Evolutionary conservation across 1,140 invertebrate species (phyloP).

Genomic region (Atta colombica): DNA sequence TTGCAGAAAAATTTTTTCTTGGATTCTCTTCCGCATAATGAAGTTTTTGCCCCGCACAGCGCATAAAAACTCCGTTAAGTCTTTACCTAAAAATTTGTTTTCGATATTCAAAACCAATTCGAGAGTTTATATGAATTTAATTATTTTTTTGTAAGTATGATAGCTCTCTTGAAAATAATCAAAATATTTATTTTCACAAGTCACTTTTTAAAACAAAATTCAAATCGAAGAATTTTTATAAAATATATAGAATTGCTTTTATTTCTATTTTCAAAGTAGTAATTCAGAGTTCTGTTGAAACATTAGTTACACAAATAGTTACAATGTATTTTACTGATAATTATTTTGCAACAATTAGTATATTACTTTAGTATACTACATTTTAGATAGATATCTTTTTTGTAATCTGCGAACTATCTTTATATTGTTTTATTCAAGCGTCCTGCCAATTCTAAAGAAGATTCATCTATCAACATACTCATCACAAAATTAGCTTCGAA

Average conservation of each 20-base stretch:
- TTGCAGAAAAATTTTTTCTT: neutral
- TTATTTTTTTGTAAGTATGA: neutral
- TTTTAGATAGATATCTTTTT: neutral
- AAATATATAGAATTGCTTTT: neutral
- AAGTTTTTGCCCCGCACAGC: neutral
- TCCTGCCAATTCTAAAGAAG: neutral
- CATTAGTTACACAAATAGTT: neutral
- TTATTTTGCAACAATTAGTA: neutral
- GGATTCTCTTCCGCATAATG: neutral
- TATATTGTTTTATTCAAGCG: neutral
- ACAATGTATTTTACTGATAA: neutral
- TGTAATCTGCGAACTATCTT: neutral
- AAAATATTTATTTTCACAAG: neutral
- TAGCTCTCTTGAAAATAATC: neutral
- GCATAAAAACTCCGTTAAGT: neutral
- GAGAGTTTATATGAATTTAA: neutral
- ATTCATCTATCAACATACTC: neutral
- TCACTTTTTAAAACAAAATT: neutral
- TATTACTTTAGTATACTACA: neutral
- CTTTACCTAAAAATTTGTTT: neutral
- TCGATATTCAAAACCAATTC: neutral
- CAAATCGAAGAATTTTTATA: neutral
- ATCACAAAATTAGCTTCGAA: constrained; percentile 29
- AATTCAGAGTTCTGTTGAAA: constrained; percentile 4
- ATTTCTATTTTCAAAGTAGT: neutral